phyloP scores from a whole-genome alignment of 2,797 vertebrate species.

The Sternotherus odoratus region DNA sequence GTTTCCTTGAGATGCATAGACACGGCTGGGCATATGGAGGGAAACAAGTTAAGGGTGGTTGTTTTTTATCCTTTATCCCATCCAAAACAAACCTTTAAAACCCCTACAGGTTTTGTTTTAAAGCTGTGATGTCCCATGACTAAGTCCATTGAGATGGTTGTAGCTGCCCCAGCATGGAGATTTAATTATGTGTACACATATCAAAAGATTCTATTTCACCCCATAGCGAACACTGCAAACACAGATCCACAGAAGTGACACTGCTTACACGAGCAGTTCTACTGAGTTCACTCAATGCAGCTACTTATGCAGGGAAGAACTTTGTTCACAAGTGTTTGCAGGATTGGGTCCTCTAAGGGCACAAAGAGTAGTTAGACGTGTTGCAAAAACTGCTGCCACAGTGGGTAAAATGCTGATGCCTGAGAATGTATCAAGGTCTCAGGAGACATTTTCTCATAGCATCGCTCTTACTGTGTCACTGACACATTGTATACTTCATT shows the following conservation, averaged over 20 bases:
- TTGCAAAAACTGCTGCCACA: slow-evolving; percentile 29
- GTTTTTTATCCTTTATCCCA: background rate
- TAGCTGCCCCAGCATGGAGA: background rate
- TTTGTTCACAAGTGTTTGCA: background rate
- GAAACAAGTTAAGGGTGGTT: background rate
- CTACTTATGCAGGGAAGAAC: background rate
- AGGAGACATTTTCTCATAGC: slow-evolving; percentile 26
- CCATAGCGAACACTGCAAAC: background rate
- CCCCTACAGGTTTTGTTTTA: background rate
- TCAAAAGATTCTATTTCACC: background rate
- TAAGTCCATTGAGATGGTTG: background rate
- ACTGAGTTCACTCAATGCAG: background rate
- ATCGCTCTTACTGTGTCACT: slow-evolving; percentile 28
- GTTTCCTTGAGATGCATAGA: background rate
- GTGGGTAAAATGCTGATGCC: slow-evolving; percentile 35
- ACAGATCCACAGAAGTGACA: background rate
- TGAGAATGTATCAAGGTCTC: slow-evolving; percentile 27
- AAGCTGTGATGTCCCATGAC: slow-evolving; percentile 3
- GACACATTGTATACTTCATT: slow-evolving; percentile 35
- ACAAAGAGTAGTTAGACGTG: background rate
- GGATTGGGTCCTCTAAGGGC: background rate
- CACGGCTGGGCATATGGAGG: background rate
- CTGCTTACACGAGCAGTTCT: background rate
- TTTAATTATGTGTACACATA: background rate
- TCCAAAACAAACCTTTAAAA: slow-evolving; percentile 5